Evolutionary conservation across 2,888 invertebrate species (phyloP).

Genomic region (Dastarcus helophoroides): DNA sequence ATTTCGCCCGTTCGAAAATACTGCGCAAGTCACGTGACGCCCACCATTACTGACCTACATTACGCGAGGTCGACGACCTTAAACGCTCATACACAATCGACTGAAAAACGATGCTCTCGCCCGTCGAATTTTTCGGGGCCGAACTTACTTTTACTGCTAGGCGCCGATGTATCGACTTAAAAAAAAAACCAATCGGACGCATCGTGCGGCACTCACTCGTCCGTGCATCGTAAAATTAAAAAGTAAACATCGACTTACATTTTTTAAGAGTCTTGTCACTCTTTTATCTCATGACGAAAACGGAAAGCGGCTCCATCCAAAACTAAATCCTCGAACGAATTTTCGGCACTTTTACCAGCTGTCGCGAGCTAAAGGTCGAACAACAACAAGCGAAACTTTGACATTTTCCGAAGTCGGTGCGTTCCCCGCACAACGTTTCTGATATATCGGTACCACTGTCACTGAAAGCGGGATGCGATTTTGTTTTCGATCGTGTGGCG

Average conservation of each 20-base stretch:
- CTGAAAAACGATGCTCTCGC: constrained; percentile 23
- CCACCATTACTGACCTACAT: constrained; percentile 37
- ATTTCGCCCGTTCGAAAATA: too few species aligned
- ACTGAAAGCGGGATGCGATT: constrained; percentile 4
- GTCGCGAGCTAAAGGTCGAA: too few species aligned
- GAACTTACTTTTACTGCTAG: constrained; percentile 10
- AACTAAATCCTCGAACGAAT: too few species aligned
- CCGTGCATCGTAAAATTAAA: too few species aligned
- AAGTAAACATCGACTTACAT: constrained; percentile 20
- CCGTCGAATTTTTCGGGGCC: constrained; percentile 13
- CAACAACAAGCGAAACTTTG: too few species aligned
- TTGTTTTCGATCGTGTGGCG: constrained; percentile 9
- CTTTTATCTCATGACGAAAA: too few species aligned
- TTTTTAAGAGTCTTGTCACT: constrained; percentile 22
- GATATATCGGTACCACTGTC: background rate
- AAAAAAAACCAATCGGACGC: constrained; percentile 5
- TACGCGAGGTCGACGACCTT: constrained; percentile 32
- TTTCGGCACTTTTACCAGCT: too few species aligned
- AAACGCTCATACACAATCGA: constrained; percentile 26
- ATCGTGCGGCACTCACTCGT: background rate
- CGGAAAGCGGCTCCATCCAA: too few species aligned
- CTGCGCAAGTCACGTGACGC: constrained; percentile 31
- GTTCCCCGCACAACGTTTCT: background rate
- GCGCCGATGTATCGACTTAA: constrained; percentile 5
- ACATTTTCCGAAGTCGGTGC: too few species aligned